These are phyloP conservation scores for Arctopsyche grandis DNA, from an alignment of 1,140 invertebrate species.

Conservation along the genomic window DNA sequence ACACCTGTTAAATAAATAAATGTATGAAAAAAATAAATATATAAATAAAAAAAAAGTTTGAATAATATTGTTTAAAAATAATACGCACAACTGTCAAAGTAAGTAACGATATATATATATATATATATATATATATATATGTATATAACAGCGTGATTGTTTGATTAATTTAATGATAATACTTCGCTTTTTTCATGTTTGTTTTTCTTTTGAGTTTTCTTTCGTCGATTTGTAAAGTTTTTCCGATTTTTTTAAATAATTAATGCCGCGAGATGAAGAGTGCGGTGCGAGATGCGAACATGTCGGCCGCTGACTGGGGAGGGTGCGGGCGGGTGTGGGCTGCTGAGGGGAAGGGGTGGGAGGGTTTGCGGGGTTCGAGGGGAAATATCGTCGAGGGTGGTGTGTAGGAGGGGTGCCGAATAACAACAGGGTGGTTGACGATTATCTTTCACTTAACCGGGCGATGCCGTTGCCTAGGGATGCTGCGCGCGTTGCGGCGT, in stretches of 20 bases:
- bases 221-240: neutral
- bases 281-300: constrained; percentile 27
- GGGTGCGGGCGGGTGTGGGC: neutral
- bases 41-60: neutral
- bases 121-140: too few relatives aligned
- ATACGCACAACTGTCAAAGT: too few relatives aligned
- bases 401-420: neutral
- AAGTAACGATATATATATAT: too few relatives aligned
- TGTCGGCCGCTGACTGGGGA: neutral
- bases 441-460: constrained; percentile 54
- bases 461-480: constrained; percentile 28
- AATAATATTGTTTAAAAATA: neutral
- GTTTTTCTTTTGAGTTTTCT: neutral
- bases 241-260: neutral
- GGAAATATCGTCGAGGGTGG: neutral
- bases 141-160: too few relatives aligned
- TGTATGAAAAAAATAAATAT: neutral
- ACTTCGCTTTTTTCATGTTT: neutral
- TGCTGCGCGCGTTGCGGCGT: constrained; percentile 1
- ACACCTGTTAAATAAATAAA: neutral
- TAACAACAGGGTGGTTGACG: constrained; percentile 39
- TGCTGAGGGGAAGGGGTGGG: neutral
- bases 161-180: neutral
- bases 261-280: neutral
- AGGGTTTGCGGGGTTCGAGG: neutral